Conservation (phyloP, 2,113 vertebrate species). For the Lipophrys pholis region DNA sequence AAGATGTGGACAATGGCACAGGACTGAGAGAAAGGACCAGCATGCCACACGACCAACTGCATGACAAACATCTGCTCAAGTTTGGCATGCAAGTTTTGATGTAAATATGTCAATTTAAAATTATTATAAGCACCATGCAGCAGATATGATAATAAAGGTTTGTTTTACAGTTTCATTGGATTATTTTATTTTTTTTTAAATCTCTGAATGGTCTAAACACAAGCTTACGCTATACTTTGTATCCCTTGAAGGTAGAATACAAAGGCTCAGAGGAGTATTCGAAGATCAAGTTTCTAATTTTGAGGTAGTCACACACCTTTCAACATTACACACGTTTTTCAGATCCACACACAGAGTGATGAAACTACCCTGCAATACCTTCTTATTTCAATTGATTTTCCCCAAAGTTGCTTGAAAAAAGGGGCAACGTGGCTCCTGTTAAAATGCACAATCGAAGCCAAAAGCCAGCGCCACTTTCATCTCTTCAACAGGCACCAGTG, state of each 20-base stretch:
- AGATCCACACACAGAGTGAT: not conserved
- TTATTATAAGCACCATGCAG: constrained; percentile 33
- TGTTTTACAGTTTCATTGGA: constrained; percentile 49
- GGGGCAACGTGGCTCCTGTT: too few species aligned
- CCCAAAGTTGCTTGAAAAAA: too few species aligned
- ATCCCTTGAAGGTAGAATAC: too few species aligned
- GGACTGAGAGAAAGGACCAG: constrained; percentile 15
- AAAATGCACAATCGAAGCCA: too few species aligned
- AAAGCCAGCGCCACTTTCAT: too few species aligned
- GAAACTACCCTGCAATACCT: not conserved
- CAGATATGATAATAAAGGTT: constrained; percentile 48
- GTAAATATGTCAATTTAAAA: constrained; percentile 50
- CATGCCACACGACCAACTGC: constrained; percentile 64
- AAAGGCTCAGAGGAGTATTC: too few species aligned
- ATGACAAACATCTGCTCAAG: constrained; percentile 47
- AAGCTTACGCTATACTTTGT: too few species aligned
- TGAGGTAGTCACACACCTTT: too few species aligned
- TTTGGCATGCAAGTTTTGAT: constrained; percentile 36
- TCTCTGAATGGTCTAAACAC: not conserved
- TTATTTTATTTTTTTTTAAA: not conserved
- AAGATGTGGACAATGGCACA: not conserved
- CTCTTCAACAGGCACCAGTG: too few species aligned
- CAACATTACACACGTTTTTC: too few species aligned
- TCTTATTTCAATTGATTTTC: too few species aligned
- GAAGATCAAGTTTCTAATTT: too few species aligned